A percentile compares a stretch with the other conserved stretches of the same genome.
These are phyloP conservation scores for Micromussa lordhowensis DNA, from an alignment of 92 coral and sea anemone genomes.

Conservation along the genomic window DNA sequence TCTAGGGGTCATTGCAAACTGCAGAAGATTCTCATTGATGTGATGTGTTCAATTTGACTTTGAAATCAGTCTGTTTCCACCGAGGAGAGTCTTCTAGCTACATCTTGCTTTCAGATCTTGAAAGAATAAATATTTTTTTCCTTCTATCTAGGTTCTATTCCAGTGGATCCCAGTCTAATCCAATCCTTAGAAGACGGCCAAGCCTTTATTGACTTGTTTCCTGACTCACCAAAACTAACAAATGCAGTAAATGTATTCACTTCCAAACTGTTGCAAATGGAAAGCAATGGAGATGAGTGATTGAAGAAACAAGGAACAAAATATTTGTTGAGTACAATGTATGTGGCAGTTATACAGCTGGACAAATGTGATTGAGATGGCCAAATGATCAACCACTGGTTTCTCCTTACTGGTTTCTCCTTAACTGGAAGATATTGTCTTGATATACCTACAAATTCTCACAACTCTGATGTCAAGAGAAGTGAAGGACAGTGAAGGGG, in stretches of 20 bases:
- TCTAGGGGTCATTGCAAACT: not conserved
- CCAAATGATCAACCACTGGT: not conserved
- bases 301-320: not conserved
- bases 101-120: not conserved
- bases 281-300: not conserved
- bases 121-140: not conserved
- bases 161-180: conserved; percentile 88
- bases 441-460: not conserved
- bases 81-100: not conserved
- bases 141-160: conserved; percentile 80
- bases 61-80: not conserved
- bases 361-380: not conserved
- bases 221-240: conserved; percentile 77
- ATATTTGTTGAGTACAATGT: not conserved
- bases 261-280: conserved; percentile 45
- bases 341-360: not conserved
- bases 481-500: not conserved
- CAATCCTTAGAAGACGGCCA: conserved; percentile 85
- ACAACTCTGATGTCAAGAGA: not conserved
- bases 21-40: not conserved
- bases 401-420: not conserved
- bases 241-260: conserved; percentile 76
- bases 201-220: conserved; percentile 73
- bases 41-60: not conserved
- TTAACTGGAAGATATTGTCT: not conserved